Evolutionary conservation across 2,888 invertebrate species (phyloP), one percentile per base, ranked within the genome.

Genomic region (Andrena bicolor): DNA sequence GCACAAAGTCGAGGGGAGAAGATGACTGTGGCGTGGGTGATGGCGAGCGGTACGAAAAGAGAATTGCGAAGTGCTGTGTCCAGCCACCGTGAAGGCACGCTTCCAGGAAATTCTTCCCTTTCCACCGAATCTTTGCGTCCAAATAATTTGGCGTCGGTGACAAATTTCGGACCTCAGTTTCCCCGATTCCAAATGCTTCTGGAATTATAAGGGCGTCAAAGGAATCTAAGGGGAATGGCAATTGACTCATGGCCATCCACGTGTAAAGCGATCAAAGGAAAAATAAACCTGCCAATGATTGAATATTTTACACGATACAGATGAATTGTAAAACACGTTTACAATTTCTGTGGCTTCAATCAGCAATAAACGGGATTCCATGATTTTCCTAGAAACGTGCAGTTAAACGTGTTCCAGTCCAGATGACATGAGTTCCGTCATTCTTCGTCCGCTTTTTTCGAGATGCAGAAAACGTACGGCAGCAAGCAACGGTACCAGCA

Each of bases 71-170:
- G 92, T 91, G 89, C 89, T 41, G 90, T 90, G 87, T 89, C 87
- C 92, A 93, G 88, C 86, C 83, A 93, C 90, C 93, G 91, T 93
- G 92, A 93, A 93, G 92, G 91, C 92, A 93, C 92, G 92, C 91
- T 93, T 92, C 92, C 92, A 92, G 92, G 92, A 93, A 90, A 91
- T 90, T 90, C 88, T 90, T 86, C 90, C 91, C 90, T 90, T 90
- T 91, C 88, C 90, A 89, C 84, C 85, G 83, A 89, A 83, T 83
- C 81, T 79, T 76, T 53, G 64, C 65, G 26, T 61, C 49, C 69
- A 74, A 73, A 41, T 13, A 70, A 82, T 78, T 82, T 72, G 76
- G 35, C 20, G 68, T 70, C 41, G 73, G 32, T 75, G 69, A 71
- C 71, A 75, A 64, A 64, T 76, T 69, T 76, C 56, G 16, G 49